phyloP scores from a whole-genome alignment of 2,113 vertebrate genomes.

The Bubo bubo region DNA sequence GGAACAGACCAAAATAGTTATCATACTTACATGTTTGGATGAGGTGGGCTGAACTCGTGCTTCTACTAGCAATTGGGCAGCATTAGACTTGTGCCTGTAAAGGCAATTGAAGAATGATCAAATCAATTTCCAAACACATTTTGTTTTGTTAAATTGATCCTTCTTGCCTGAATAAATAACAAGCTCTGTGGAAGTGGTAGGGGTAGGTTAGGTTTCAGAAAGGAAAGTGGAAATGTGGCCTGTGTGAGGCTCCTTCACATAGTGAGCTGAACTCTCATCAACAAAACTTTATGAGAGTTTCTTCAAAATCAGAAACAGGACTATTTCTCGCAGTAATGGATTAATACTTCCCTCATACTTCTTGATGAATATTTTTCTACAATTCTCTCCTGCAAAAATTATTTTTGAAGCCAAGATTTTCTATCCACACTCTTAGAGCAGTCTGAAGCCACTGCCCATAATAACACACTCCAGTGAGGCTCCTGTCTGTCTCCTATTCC shows the following conservation, averaged over 20 bases:
- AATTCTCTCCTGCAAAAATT: not conserved
- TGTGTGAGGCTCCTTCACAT: not conserved
- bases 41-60: slow-evolving; percentile 90
- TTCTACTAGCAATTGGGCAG: slow-evolving; percentile 91
- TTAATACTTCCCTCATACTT: not conserved
- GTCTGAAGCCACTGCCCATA: not conserved
- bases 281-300: not conserved
- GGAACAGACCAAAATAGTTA: not conserved
- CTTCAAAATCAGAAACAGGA: not conserved
- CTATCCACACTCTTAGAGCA: not conserved
- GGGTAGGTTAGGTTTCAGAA: not conserved
- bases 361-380: not conserved
- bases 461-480: not conserved
- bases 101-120: slow-evolving; percentile 45
- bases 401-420: not conserved
- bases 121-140: not conserved
- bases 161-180: not conserved
- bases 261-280: not conserved
- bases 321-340: not conserved
- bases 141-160: not conserved
- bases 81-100: slow-evolving; percentile 91
- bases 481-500: not conserved
- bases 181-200: not conserved
- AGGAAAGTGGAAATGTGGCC: not conserved
- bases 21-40: slow-evolving; percentile 86